Conservation (phyloP, 1,140 invertebrate species). For the Trichonephila clavipes region DNA sequence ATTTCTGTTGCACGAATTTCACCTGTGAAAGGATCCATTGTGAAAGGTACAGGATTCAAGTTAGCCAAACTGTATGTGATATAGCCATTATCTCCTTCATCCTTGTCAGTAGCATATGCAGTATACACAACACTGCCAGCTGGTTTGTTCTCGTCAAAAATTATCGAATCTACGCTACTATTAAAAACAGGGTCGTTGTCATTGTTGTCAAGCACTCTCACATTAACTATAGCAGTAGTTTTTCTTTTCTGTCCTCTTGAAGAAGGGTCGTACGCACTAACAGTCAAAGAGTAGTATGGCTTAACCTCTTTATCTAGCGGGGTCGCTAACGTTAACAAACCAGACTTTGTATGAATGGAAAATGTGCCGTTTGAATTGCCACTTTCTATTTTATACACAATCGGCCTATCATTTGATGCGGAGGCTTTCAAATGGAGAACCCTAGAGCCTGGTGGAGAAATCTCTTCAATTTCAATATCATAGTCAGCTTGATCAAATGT, state of each 20-base stretch:
- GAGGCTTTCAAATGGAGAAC: conserved; percentile 63
- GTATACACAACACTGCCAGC: conserved; percentile 90
- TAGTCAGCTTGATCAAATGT: conserved; percentile 92
- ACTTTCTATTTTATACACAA: conserved; percentile 93
- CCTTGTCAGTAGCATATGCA: conserved; percentile 91
- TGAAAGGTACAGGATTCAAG: conserved; percentile 91
- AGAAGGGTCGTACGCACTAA: conserved; percentile 91
- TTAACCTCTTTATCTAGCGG: conserved; percentile 93
- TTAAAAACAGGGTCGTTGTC: conserved; percentile 96
- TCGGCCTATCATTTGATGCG: conserved; percentile 79
- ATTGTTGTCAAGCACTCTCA: conserved; percentile 92
- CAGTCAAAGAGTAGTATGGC: conserved; percentile 93
- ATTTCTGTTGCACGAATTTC: conserved; percentile 89
- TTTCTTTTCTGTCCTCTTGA: conserved; percentile 84
- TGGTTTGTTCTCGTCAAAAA: conserved; percentile 91
- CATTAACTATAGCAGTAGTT: conserved; percentile 91
- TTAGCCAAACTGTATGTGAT: conserved; percentile 96
- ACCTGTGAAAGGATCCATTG: conserved; percentile 97
- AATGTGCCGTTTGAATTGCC: conserved; percentile 95
- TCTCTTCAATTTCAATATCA: conserved; percentile 92
- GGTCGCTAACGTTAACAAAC: conserved; percentile 92
- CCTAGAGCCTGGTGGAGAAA: conserved; percentile 84
- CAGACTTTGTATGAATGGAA: conserved; percentile 91
- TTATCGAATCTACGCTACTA: conserved; percentile 79
- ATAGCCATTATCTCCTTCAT: conserved; percentile 96